These are phyloP conservation scores for Rallus crepitans DNA, from an alignment of 2,797 vertebrate genomes.

Conservation along the genomic window DNA sequence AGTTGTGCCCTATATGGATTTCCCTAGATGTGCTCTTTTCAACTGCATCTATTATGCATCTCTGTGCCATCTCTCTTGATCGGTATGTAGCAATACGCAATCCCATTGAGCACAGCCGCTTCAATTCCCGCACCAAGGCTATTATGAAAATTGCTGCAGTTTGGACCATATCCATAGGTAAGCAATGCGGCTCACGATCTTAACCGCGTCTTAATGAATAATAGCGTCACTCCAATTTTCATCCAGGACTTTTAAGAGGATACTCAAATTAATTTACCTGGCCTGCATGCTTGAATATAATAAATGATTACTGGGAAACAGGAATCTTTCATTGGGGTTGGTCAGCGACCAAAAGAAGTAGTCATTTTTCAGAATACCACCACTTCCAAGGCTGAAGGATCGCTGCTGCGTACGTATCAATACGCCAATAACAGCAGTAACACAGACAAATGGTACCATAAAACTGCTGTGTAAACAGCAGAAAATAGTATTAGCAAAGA, in stretches of 20 bases:
- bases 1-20: slow-evolving; percentile 98
- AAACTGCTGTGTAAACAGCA: neutral
- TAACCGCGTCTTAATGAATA: slow-evolving; percentile 43
- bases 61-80: slow-evolving; percentile 98
- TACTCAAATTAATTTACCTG: slow-evolving; percentile 16
- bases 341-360: neutral
- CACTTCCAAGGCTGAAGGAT: neutral
- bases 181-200: slow-evolving; percentile 42
- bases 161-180: slow-evolving; percentile 98
- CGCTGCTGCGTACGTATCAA: neutral
- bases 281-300: neutral
- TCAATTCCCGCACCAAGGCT: slow-evolving; percentile 99
- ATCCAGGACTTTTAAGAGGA: neutral
- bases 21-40: slow-evolving; percentile 98
- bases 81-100: slow-evolving; percentile 98
- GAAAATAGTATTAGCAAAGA: neutral
- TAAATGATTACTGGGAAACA: neutral
- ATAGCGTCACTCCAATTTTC: slow-evolving; percentile 30
- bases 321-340: neutral
- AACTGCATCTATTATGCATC: slow-evolving; percentile 99
- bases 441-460: neutral
- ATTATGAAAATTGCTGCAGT: slow-evolving; percentile 98
- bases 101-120: slow-evolving; percentile 98
- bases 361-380: neutral
- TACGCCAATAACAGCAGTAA: accelerated